Percentiles rank a stretch among this genome's conserved stretches.
phyloP scores from a whole-genome alignment of 2,888 invertebrate genomes.

The Drosophila melanocephala region DNA sequence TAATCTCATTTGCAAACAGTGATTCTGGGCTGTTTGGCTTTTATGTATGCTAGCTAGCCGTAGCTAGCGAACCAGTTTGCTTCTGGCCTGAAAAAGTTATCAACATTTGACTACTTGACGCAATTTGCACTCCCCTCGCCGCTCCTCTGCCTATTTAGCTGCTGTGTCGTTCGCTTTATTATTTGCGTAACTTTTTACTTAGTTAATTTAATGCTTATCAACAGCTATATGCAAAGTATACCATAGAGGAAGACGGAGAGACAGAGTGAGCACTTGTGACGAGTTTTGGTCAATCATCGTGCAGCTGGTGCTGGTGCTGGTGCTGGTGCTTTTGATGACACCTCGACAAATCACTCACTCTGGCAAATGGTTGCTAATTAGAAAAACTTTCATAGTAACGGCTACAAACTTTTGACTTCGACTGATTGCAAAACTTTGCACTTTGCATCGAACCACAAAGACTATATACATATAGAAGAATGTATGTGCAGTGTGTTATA shows the following conservation, averaged over 20 bases:
- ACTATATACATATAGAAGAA: not conserved
- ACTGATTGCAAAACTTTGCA: conserved; percentile 73
- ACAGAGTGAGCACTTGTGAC: conserved; percentile 30
- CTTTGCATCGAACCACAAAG: conserved; percentile 21
- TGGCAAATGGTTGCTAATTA: conserved; percentile 59
- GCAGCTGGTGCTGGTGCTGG: not conserved
- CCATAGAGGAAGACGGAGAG: not conserved
- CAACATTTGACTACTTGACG: conserved; percentile 39
- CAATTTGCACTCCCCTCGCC: conserved; percentile 10
- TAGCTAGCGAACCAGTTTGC: not conserved
- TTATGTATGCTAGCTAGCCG: conserved; percentile 3
- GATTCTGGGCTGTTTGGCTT: conserved; percentile 1
- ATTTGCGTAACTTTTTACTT: conserved; percentile 44
- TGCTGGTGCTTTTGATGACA: conserved; percentile 43
- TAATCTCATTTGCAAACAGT: conserved; percentile 16
- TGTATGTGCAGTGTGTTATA: conserved; percentile 1
- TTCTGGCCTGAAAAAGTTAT: conserved; percentile 31
- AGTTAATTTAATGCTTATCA: conserved; percentile 52
- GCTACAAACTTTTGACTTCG: conserved; percentile 63
- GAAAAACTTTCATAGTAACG: conserved; percentile 63
- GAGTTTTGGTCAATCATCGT: conserved; percentile 50
- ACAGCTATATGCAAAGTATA: conserved; percentile 46
- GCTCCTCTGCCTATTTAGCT: not conserved
- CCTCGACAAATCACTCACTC: conserved; percentile 21
- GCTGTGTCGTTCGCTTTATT: not conserved